These are phyloP conservation scores for Alsophila aescularia DNA, from an alignment of 2,888 invertebrate genomes.

Conservation along the genomic window DNA sequence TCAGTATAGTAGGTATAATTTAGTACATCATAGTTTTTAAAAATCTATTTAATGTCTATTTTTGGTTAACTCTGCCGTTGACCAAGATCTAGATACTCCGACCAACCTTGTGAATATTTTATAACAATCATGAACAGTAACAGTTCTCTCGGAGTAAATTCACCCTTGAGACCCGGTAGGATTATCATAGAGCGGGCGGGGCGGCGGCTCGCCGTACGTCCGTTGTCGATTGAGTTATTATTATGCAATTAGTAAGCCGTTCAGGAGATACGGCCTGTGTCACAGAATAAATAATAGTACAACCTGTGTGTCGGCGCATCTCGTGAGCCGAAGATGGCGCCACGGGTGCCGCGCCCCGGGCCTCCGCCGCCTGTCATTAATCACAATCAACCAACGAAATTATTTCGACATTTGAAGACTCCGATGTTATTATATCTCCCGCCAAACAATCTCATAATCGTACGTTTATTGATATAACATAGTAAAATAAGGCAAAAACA, in stretches of 20 bases:
- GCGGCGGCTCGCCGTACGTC: slow-evolving; percentile 44
- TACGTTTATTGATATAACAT: slow-evolving; percentile 51
- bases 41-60: too few relatives aligned
- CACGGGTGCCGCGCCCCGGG: slow-evolving; percentile 57
- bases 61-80: too few relatives aligned
- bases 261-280: slow-evolving; percentile 55
- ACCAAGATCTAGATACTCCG: too few relatives aligned
- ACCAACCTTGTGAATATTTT: too few relatives aligned
- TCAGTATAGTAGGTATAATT: too few relatives aligned
- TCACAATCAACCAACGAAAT: slow-evolving; percentile 80
- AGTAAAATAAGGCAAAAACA: slow-evolving; percentile 38
- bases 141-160: too few relatives aligned
- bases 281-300: too few relatives aligned
- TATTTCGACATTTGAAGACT: slow-evolving; percentile 78
- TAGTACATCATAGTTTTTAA: too few relatives aligned
- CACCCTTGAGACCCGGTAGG: too few relatives aligned
- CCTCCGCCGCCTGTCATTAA: slow-evolving; percentile 68
- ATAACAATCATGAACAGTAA: too few relatives aligned
- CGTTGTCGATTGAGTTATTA: slow-evolving; percentile 77
- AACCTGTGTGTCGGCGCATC: slow-evolving; percentile 46
- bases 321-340: slow-evolving; percentile 54
- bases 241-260: slow-evolving; percentile 75
- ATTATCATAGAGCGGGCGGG: slow-evolving; percentile 46
- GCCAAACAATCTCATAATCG: slow-evolving; percentile 56
- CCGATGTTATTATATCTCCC: slow-evolving; percentile 68